Conservation (phyloP, 2,113 vertebrate species). For the Sarotherodon lohbergeri region DNA sequence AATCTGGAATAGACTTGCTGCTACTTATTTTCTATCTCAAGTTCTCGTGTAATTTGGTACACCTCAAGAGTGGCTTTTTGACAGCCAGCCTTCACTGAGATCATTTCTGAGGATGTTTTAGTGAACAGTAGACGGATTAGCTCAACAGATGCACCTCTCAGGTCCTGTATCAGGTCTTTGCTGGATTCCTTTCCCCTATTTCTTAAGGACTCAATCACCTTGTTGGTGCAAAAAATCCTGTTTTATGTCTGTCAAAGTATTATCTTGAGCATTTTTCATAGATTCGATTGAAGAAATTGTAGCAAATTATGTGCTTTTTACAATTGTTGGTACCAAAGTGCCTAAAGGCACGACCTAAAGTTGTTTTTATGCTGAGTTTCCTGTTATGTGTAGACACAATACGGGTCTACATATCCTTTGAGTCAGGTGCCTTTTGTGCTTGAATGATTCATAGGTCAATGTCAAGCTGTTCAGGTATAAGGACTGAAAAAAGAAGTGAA, state of each 20-base stretch:
- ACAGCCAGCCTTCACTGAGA: not conserved
- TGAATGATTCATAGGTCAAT: not conserved
- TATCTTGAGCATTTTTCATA: not conserved
- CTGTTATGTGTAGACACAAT: not conserved
- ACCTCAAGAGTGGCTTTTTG: not conserved
- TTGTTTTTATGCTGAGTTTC: not conserved
- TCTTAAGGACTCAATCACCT: not conserved
- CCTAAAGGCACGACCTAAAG: not conserved
- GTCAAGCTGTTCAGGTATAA: not conserved
- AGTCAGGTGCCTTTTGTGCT: not conserved
- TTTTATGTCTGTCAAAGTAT: not conserved
- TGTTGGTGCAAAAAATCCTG: not conserved
- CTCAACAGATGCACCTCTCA: not conserved
- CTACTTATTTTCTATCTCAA: not conserved
- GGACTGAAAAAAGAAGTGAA: not conserved
- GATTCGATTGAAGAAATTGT: not conserved
- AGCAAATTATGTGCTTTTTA: not conserved
- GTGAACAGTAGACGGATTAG: not conserved
- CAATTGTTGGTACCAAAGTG: not conserved
- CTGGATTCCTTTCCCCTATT: not conserved
- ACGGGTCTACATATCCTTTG: not conserved
- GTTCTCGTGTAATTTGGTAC: not conserved
- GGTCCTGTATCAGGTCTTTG: not conserved
- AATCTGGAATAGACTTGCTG: not conserved
- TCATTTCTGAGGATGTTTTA: not conserved